Conservation (phyloP, 1,140 invertebrate genomes). For the Ooceraea biroi region DNA sequence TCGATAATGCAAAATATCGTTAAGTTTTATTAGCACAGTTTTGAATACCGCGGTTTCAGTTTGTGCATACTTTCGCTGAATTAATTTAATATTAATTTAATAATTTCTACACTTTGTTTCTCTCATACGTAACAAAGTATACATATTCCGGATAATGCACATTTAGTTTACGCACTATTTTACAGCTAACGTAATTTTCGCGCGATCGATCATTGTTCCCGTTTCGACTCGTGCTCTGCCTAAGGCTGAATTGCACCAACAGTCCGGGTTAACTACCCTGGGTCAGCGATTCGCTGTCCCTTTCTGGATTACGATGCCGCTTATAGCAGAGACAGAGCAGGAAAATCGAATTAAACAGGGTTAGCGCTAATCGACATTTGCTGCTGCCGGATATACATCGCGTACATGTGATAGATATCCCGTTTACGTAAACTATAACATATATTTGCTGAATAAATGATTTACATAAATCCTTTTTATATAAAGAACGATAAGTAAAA, state of each 20-base stretch:
- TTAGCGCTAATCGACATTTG: slow-evolving; percentile 4
- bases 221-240: slow-evolving; percentile 10
- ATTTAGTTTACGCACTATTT: slow-evolving; percentile 42
- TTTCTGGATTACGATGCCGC: slow-evolving; percentile 28
- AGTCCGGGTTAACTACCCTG: slow-evolving; percentile 15
- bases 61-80: not conserved
- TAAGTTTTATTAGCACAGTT: slow-evolving; percentile 5
- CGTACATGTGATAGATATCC: not conserved
- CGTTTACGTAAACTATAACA: slow-evolving; percentile 11
- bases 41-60: not conserved
- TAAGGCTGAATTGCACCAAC: slow-evolving; percentile 33
- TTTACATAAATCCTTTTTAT: not conserved
- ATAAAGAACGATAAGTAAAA: not conserved
- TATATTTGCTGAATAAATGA: not conserved
- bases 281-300: slow-evolving; percentile 3
- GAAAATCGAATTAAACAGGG: not conserved
- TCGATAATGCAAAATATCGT: not conserved
- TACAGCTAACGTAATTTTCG: slow-evolving; percentile 35
- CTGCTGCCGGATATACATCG: not conserved
- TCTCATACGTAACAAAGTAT: not conserved
- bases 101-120: not conserved
- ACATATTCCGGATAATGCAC: not conserved
- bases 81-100: not conserved
- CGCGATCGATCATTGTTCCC: slow-evolving; percentile 42
- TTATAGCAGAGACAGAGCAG: not conserved